Conservation (phyloP, 2,797 vertebrate genomes). For the Mus minutoides region DNA sequence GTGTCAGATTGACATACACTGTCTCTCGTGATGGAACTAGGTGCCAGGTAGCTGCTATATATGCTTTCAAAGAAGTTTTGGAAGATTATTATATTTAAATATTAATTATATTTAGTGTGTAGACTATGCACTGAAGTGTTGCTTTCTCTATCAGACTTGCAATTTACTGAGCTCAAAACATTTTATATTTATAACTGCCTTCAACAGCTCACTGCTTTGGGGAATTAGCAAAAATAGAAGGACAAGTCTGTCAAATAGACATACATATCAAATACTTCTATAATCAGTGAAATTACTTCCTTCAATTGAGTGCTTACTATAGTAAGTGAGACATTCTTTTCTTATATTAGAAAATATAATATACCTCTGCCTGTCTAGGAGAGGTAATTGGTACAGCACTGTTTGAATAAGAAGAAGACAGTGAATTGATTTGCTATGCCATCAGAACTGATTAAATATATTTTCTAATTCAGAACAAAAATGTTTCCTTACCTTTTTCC, state of each 20-base stretch:
- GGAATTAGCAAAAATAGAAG: slow-evolving; percentile 21
- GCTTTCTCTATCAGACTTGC: background rate
- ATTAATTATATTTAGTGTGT: background rate
- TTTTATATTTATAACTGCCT: slow-evolving; percentile 6
- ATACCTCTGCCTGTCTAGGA: background rate
- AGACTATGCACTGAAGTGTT: slow-evolving; percentile 26
- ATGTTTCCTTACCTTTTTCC: slow-evolving; percentile 47
- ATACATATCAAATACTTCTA: background rate
- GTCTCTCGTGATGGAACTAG: background rate
- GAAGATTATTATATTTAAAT: background rate
- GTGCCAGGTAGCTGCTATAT: background rate
- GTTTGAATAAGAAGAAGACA: background rate
- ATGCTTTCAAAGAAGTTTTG: background rate
- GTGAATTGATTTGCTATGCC: background rate
- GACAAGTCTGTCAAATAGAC: background rate
- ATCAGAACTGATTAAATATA: background rate
- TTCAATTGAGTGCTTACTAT: background rate
- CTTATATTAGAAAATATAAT: slow-evolving; percentile 17
- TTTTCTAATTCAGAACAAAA: slow-evolving; percentile 36
- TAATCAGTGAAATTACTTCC: slow-evolving; percentile 24
- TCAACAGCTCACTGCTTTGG: background rate
- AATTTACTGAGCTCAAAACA: background rate
- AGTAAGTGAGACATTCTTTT: slow-evolving; percentile 38
- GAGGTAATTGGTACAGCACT: background rate
- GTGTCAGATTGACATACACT: background rate